Conservation (phyloP, 2,797 vertebrate genomes). For the Cephalopachus bancanus region DNA sequence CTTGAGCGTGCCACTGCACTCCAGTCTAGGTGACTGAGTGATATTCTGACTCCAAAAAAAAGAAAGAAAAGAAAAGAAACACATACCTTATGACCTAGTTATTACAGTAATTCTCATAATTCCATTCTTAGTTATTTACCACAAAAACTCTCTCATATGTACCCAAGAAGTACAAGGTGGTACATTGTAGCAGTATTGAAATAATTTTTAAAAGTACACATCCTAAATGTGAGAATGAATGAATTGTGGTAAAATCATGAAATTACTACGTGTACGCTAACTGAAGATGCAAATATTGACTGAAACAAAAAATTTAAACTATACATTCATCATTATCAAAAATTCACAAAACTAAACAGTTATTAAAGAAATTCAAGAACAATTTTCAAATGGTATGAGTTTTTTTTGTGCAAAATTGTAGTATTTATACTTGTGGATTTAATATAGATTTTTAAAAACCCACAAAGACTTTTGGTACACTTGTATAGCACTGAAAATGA, state of each 20-base stretch:
- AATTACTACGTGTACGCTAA: not conserved
- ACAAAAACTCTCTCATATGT: not conserved
- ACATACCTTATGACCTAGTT: not conserved
- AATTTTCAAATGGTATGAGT: not conserved
- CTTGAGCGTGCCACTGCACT: no score
- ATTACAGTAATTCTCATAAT: not conserved
- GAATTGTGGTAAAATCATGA: slow-evolving; percentile 25
- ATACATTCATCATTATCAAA: slow-evolving; percentile 1
- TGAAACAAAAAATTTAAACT: slow-evolving; percentile 10
- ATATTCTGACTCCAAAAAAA: no score
- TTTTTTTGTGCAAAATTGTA: not conserved
- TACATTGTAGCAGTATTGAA: not conserved
- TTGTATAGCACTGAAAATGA: not conserved
- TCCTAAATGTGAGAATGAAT: slow-evolving; percentile 16
- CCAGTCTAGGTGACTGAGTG: no score
- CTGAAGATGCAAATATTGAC: slow-evolving; percentile 1
- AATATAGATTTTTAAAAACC: not conserved
- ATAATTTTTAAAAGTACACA: not conserved
- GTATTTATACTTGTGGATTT: not conserved
- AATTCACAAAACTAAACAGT: slow-evolving; percentile 35
- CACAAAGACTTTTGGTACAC: not conserved
- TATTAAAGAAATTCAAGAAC: slow-evolving; percentile 38
- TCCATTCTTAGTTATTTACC: not conserved
- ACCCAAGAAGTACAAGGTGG: not conserved
- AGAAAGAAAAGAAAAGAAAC: not conserved